phyloP scores from a whole-genome alignment of 2,113 vertebrate genomes.

The Chamaea fasciata region DNA sequence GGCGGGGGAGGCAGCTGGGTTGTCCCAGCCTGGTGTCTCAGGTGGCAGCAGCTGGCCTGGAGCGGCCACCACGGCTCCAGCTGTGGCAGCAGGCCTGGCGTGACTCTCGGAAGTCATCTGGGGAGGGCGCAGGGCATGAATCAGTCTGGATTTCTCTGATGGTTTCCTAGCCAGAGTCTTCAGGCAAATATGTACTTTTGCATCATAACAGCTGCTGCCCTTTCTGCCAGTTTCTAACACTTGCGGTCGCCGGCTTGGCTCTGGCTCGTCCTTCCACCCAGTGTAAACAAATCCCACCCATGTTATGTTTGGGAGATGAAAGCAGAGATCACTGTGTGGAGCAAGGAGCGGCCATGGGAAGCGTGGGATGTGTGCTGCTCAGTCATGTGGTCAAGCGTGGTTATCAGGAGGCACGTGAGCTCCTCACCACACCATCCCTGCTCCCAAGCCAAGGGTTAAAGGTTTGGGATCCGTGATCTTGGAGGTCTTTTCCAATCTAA shows the following conservation, averaged over 20 bases:
- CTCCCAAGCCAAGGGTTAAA: neutral
- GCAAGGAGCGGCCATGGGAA: neutral
- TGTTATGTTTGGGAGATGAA: neutral
- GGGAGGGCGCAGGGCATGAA: neutral
- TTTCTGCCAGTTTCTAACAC: conserved; percentile 10
- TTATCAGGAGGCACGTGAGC: neutral
- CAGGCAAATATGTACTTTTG: conserved; percentile 16
- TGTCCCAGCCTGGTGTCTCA: neutral
- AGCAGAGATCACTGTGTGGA: neutral
- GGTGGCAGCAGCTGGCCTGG: neutral
- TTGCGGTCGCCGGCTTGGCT: neutral
- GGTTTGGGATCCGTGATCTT: neutral
- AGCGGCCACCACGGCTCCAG: neutral
- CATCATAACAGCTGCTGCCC: conserved; percentile 8
- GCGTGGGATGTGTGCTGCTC: conserved; percentile 28
- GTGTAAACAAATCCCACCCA: conserved; percentile 43
- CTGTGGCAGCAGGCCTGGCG: neutral
- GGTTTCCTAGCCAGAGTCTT: conserved; percentile 6
- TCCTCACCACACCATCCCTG: neutral
- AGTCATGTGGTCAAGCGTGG: neutral
- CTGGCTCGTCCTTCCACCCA: neutral
- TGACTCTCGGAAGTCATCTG: neutral
- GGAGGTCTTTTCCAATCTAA: neutral
- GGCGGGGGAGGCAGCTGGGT: neutral
- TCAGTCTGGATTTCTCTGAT: conserved; percentile 1